Evolutionary conservation across 2,113 vertebrate species (phyloP), one percentile per base, ranked within the genome.

Genomic region (Mionectes macconnelli): DNA sequence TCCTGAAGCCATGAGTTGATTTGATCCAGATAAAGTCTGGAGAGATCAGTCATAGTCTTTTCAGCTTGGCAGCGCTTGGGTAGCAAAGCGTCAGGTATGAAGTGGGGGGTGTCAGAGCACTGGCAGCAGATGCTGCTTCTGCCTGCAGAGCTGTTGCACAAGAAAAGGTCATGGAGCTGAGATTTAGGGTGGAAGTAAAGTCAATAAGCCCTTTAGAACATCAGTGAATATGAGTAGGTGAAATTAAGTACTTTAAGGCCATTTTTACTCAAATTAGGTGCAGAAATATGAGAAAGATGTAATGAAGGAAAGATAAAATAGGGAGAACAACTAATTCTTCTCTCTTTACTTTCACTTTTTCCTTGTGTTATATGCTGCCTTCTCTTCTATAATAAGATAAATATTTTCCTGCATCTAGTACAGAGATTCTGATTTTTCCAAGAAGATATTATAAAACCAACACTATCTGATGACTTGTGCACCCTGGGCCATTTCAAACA

Each of bases 391-490:
- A 74, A 47, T 11, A 78, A 13, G 50, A 63, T 55, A 93, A 91
- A 31, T 76, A 88, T 60, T 60, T 83, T 88, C 47, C 33, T 11
- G 4, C 16, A n/a, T 74, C 60, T 95, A 79, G 52, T 77, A 78
- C 20, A 78, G 57, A 86, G 9, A 63, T 88, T 80, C 42, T 74
- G 39, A 44, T 90, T 96, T 95, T 97, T 81, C 85, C 60, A 68
- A 78, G 27, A 81, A 87, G 57, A 44, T 95, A 80, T 47, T 89
- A 70, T 42, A 83, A 90, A 87, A 11, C 18, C 25, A 83, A 42
- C 56, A 84, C 56, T 9, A 55, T 56, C 75, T 70, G 77, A 93
- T 84, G 67, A 77, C 35, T 92, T 94, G 39, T 90, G 52, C 85
- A 95, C 87, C 27, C 63, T 78, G 55, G 19, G 72, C 60, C 7